Conservation (phyloP, 2,113 vertebrate genomes). For the Ctenomys sociabilis region DNA sequence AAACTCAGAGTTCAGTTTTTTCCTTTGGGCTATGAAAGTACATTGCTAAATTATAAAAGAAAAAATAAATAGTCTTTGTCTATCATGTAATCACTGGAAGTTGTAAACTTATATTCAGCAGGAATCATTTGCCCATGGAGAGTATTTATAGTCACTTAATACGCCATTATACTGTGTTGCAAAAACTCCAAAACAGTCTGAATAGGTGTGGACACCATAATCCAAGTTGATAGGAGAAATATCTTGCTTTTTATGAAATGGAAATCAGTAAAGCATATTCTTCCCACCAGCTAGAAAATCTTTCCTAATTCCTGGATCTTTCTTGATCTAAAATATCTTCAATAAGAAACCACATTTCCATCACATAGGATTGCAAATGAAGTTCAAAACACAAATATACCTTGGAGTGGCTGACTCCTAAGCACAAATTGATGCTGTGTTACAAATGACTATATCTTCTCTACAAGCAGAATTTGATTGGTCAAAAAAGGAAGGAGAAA, state of each 20-base stretch:
- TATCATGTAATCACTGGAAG: not conserved
- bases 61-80: constrained; percentile 21
- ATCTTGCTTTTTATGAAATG: constrained; percentile 44
- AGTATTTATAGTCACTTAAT: not conserved
- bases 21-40: not conserved
- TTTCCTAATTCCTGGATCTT: constrained; percentile 9
- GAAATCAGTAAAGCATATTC: not conserved
- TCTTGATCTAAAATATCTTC: constrained; percentile 2
- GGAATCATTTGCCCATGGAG: not conserved
- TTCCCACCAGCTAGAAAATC: not conserved
- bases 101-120: constrained; percentile 41
- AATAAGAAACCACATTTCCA: not conserved
- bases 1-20: not conserved
- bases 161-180: not conserved
- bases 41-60: not conserved
- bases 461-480: not conserved
- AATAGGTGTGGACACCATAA: not conserved
- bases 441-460: not conserved
- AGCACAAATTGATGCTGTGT: not conserved
- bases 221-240: not conserved
- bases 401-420: not conserved
- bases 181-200: not conserved
- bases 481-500: not conserved
- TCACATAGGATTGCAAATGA: not conserved
- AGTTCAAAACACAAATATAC: not conserved